phyloP scores from a whole-genome alignment of 2,113 vertebrate species.

The Lanius ludovicianus region DNA sequence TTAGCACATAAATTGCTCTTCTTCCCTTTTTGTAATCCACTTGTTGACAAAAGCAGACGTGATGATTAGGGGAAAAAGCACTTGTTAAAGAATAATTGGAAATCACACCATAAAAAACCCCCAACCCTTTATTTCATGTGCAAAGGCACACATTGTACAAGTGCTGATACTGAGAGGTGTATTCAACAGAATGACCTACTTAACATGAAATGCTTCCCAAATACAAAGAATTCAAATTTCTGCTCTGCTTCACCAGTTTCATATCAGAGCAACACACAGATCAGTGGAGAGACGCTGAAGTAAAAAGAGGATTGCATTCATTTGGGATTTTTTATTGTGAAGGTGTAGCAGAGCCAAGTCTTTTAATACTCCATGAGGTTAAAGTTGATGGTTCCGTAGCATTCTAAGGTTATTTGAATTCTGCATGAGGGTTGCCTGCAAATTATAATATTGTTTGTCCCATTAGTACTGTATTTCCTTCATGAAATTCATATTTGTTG shows the following conservation, averaged over 20 bases:
- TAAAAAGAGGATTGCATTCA: background rate
- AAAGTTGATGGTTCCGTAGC: background rate
- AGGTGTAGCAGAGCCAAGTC: background rate
- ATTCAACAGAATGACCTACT: constrained; percentile 35
- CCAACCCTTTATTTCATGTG: background rate
- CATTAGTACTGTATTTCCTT: background rate
- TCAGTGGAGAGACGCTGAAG: background rate
- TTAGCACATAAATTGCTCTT: background rate
- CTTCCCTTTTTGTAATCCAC: background rate
- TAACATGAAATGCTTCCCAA: background rate
- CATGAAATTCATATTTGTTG: background rate
- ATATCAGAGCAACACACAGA: background rate
- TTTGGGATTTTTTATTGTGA: background rate
- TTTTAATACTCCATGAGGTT: background rate
- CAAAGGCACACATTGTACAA: background rate
- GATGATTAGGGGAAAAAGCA: background rate
- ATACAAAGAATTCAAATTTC: background rate
- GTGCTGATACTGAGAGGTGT: background rate
- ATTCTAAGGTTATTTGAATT: background rate
- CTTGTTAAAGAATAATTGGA: constrained; percentile 20
- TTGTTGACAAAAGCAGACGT: constrained; percentile 33
- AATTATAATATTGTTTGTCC: background rate
- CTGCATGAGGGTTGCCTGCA: background rate
- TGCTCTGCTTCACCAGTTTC: background rate
- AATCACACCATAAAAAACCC: background rate